These are phyloP conservation scores for Helarctos malayanus DNA, from an alignment of 2,797 vertebrate genomes.

Conservation along the genomic window DNA sequence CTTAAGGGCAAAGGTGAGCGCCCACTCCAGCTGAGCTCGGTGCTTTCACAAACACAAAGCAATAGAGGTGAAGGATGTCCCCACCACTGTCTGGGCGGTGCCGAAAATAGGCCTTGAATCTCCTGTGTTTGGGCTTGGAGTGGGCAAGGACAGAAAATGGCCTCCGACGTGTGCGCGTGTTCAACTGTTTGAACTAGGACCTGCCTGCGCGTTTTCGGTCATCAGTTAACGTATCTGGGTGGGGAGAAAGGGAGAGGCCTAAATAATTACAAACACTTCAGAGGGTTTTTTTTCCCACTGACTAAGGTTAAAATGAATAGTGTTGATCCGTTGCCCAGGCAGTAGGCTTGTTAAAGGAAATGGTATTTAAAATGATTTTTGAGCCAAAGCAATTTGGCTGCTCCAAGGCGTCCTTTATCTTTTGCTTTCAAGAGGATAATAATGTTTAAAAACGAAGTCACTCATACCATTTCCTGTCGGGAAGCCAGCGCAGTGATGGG, in stretches of 20 bases:
- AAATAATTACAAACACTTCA: constrained; percentile 75
- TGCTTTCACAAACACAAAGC: background rate
- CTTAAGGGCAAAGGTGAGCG: background rate
- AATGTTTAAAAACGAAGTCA: constrained; percentile 82
- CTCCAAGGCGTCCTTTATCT: constrained; percentile 81
- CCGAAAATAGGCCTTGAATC: background rate
- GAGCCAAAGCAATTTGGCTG: constrained; percentile 85
- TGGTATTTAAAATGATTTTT: constrained; percentile 84
- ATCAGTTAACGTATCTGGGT: constrained; percentile 45
- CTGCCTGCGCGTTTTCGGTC: background rate
- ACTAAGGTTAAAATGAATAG: constrained; percentile 78
- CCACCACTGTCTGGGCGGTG: background rate
- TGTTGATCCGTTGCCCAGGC: constrained; percentile 73
- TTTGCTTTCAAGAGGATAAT: constrained; percentile 85
- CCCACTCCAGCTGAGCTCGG: no score
- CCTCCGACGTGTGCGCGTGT: background rate
- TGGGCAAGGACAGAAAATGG: background rate
- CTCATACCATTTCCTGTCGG: constrained; percentile 75
- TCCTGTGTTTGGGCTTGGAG: background rate
- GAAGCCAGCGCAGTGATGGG: constrained; percentile 64
- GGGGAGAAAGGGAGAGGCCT: background rate
- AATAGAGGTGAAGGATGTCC: background rate
- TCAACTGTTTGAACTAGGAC: background rate
- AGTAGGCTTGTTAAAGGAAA: constrained; percentile 82
- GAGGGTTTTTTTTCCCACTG: constrained; percentile 58